These are phyloP conservation scores for Homarus gammarus DNA, from an alignment of 2,888 invertebrate species.

Conservation along the genomic window DNA sequence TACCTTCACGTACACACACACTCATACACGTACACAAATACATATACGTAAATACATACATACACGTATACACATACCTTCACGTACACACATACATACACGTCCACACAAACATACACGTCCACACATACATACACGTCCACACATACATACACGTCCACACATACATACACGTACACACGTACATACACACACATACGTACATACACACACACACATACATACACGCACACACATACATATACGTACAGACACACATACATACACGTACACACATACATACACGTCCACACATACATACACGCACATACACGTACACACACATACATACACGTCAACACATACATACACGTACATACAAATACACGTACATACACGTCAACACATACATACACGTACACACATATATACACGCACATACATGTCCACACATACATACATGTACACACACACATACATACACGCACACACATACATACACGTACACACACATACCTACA, in stretches of 20 bases:
- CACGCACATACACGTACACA: constrained; percentile 12
- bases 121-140: no score
- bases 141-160: constrained; percentile 8
- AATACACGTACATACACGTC: constrained; percentile 34
- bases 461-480: not conserved
- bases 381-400: no score
- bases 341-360: constrained; percentile 42
- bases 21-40: no score
- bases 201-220: not conserved
- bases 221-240: no score
- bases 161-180: constrained; percentile 12
- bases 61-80: no score
- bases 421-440: not conserved
- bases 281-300: not conserved
- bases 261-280: no score
- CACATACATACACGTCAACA: constrained; percentile 37
- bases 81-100: no score
- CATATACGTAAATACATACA: no score
- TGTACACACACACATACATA: constrained; percentile 43
- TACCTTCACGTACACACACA: no score
- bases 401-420: not conserved
- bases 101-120: no score
- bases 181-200: no score
- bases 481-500: constrained; percentile 26
- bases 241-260: no score